phyloP scores from a whole-genome alignment of 2,888 invertebrate genomes.

The Notodonta ziczac region DNA sequence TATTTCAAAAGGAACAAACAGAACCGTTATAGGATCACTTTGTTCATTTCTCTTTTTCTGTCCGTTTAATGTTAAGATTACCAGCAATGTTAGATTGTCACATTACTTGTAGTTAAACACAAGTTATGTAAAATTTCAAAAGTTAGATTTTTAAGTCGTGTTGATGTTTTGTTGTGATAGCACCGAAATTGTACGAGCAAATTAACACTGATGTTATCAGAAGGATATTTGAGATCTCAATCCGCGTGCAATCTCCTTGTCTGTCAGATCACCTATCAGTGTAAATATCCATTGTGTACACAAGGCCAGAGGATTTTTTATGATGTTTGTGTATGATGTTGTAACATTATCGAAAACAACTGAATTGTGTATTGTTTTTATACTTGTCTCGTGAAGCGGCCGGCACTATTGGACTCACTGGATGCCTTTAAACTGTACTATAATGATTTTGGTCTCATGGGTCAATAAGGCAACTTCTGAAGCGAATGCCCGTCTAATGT shows the following conservation, averaged over 20 bases:
- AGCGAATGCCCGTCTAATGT: conserved; percentile 22
- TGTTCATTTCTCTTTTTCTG: too few species aligned
- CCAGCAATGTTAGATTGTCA: too few species aligned
- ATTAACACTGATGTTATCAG: not conserved
- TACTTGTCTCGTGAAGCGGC: not conserved
- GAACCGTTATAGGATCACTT: too few species aligned
- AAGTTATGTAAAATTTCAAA: too few species aligned
- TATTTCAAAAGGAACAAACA: too few species aligned
- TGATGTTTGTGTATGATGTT: not conserved
- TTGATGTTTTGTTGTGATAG: too few species aligned
- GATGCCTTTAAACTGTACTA: too few species aligned
- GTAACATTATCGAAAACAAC: conserved; percentile 1
- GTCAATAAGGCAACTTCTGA: not conserved
- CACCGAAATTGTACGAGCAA: not conserved
- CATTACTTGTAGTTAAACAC: too few species aligned
- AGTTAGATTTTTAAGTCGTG: too few species aligned
- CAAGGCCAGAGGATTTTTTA: conserved; percentile 38
- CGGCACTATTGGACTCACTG: too few species aligned
- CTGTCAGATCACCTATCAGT: conserved; percentile 18
- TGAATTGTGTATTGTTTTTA: conserved; percentile 1
- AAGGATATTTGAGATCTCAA: not conserved
- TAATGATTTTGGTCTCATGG: too few species aligned
- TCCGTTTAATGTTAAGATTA: too few species aligned
- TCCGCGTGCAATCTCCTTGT: not conserved
- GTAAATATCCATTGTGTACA: conserved; percentile 26